Evolutionary conservation across 2,113 vertebrate genomes (phyloP), one percentile per base, ranked within the genome.

Genomic region (cat (Felis catus)): DNA sequence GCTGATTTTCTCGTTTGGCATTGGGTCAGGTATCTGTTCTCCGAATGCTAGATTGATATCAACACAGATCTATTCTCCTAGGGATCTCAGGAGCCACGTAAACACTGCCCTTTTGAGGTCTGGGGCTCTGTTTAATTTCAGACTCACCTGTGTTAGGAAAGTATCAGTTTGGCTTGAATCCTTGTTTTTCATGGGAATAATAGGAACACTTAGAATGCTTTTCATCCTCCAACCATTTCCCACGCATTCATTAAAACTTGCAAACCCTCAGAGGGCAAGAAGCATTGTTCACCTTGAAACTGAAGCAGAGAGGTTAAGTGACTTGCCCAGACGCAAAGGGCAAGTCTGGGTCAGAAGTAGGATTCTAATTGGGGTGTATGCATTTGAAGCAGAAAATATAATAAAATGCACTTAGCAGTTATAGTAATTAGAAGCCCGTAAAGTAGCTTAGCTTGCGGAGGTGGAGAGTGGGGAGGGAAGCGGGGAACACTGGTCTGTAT

Each of bases 151-250:
- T 91, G 84, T 92, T 65, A 86, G 76, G 36, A 74, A 91, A 83
- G 92, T 93, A 94, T 89, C 90, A 81, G 82, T 96, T 97, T 97
- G 97, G 74, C 90, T 95, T 68, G 70, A 90, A 45, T 90, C 51
- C 51, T 96, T 94, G 80, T 66, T 95, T 91, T 95, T 93, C 71
- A 39, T 25, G 79, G 76, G 82, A 88, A 93, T 97, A 96, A 97
- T 93, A 73, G 95, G 81, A 95, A 85, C 84, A 85, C 74, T 97
- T 95, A 94, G 97, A 95, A 85, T 82, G 73, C 58, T 74, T 97
- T 97, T 95, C 63, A 89, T 87, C 73, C 85, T 95, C 76, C 55
- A 78, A 71, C 82, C 95, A 58, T 98, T 96, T 97, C 94, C 96
- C 82, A 97, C 2, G 63, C 71, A n/a, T 94, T 95, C 82, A 83